These are phyloP conservation scores for Zaprionus davidi DNA, from an alignment of 1,140 invertebrate genomes.

Conservation along the genomic window DNA sequence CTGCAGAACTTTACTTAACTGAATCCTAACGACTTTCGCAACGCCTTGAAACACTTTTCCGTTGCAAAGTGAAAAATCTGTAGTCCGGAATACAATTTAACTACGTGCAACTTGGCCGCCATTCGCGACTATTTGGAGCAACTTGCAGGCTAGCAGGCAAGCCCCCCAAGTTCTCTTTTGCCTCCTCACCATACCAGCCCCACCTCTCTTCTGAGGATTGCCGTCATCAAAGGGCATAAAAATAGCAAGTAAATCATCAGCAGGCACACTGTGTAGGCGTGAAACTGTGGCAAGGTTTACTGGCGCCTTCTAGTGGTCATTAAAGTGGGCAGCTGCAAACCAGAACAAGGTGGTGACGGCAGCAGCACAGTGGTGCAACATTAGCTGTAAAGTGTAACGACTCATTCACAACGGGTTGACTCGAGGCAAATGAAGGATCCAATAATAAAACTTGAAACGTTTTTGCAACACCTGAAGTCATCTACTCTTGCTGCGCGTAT, in stretches of 20 bases:
- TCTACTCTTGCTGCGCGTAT: not conserved
- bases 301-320: conserved; percentile 61
- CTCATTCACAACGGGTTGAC: not conserved
- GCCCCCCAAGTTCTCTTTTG: not conserved
- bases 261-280: conserved; percentile 51
- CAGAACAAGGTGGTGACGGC: not conserved
- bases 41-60: not conserved
- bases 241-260: conserved; percentile 80
- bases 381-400: not conserved
- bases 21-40: not conserved
- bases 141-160: not conserved
- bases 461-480: not conserved
- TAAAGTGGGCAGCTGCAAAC: conserved; percentile 17
- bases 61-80: not conserved
- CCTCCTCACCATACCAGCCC: not conserved
- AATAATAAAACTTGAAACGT: too few relatives aligned
- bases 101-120: not conserved
- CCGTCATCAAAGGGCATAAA: conserved; percentile 53
- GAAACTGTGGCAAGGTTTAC: conserved; percentile 41
- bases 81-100: not conserved
- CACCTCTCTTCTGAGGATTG: not conserved
- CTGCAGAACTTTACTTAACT: conserved; percentile 1
- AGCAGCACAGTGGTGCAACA: not conserved
- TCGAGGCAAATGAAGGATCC: not conserved
- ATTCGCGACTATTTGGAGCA: conserved; percentile 1